A percentile compares a stretch with the other conserved stretches of the same genome.
phyloP scores from a whole-genome alignment of 1,140 invertebrate genomes.

The Drosophila bipectinata region DNA sequence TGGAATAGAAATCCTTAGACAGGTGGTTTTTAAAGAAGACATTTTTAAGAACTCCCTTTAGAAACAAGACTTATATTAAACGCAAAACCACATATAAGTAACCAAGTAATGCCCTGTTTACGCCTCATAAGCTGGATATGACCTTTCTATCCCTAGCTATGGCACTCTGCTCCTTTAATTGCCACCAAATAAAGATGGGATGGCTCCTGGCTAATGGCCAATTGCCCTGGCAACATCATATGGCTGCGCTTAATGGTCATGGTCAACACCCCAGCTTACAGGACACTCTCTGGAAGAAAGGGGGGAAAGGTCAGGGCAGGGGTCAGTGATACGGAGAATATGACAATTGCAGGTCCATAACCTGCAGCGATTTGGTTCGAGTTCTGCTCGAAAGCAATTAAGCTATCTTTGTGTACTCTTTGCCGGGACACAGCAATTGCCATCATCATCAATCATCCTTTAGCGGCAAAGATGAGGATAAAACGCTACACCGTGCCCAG shows the following conservation, averaged over 20 bases:
- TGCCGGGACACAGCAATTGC: slow-evolving; percentile 22
- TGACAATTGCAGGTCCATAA: slow-evolving; percentile 36
- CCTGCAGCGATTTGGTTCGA: slow-evolving; percentile 30
- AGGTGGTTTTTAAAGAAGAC: too few relatives aligned
- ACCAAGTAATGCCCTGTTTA: slow-evolving; percentile 8
- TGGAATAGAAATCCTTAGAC: too few relatives aligned
- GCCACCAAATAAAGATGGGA: slow-evolving; percentile 42
- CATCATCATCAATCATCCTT: slow-evolving; percentile 68
- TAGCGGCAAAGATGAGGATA: slow-evolving; percentile 53
- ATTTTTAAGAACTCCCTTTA: too few relatives aligned
- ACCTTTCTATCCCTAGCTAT: background rate
- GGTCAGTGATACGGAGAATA: slow-evolving; percentile 46
- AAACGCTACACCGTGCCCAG: slow-evolving; percentile 24
- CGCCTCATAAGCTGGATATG: slow-evolving; percentile 11
- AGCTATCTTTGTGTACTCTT: slow-evolving; percentile 36
- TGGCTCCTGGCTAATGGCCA: slow-evolving; percentile 49
- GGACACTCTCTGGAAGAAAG: slow-evolving; percentile 32
- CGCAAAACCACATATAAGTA: slow-evolving; percentile 2
- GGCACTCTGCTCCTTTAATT: slow-evolving; percentile 26
- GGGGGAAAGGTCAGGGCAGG: background rate
- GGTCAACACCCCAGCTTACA: slow-evolving; percentile 21
- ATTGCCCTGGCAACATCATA: slow-evolving; percentile 40
- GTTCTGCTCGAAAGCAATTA: slow-evolving; percentile 49
- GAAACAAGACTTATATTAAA: background rate
- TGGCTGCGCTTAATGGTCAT: slow-evolving; percentile 41